Conservation (phyloP, 2,888 invertebrate genomes). For the Agonopterix arenella region DNA sequence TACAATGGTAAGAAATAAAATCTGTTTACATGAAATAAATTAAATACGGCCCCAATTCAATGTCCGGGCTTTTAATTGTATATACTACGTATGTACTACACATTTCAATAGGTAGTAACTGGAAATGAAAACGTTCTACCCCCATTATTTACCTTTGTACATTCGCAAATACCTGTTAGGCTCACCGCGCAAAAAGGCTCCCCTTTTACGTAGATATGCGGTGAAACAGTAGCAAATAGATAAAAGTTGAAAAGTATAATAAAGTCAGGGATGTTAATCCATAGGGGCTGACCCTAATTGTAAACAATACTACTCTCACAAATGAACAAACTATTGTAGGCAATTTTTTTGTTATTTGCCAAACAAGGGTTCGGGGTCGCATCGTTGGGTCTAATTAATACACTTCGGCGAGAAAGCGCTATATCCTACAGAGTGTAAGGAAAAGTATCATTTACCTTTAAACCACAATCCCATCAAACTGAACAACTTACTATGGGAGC, state of each 20-base stretch:
- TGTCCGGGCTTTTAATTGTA: too few relatives aligned
- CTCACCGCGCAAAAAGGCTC: constrained; percentile 5
- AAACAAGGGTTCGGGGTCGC: constrained; percentile 27
- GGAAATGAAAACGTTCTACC: too few relatives aligned
- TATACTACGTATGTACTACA: too few relatives aligned
- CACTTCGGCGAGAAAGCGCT: background rate
- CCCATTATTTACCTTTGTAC: too few relatives aligned
- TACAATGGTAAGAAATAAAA: constrained; percentile 50
- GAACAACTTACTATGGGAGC: too few relatives aligned
- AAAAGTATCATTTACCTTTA: too few relatives aligned
- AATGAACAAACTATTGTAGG: constrained; percentile 45
- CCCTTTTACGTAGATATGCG: constrained; percentile 4
- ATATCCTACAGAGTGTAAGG: too few relatives aligned
- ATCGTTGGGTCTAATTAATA: background rate
- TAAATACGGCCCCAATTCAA: background rate
- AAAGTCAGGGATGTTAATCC: constrained; percentile 33
- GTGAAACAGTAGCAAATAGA: constrained; percentile 13
- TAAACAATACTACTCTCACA: constrained; percentile 46
- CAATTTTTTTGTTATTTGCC: constrained; percentile 28
- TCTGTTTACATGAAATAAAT: background rate
- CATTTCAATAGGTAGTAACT: too few relatives aligned
- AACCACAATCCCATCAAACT: too few relatives aligned
- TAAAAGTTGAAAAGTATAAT: constrained; percentile 30
- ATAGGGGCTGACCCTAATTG: constrained; percentile 44
- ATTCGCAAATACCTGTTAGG: constrained; percentile 1